phyloP scores from a whole-genome alignment of 1,140 invertebrate genomes.

The Xylocopa sonorina region DNA sequence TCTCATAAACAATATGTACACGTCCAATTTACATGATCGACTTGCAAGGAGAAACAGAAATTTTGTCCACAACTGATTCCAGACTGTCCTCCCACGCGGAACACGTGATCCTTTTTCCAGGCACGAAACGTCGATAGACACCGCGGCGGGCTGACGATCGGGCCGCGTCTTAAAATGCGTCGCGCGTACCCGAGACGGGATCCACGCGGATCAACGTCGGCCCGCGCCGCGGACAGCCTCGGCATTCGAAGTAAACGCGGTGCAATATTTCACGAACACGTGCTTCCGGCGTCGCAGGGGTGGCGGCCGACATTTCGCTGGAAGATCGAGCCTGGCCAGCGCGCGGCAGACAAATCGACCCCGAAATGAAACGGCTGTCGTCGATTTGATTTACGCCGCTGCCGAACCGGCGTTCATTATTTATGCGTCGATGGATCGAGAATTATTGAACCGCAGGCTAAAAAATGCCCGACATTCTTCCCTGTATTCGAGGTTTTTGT shows the following conservation, averaged over 20 bases:
- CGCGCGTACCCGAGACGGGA: neutral
- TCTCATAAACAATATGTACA: no score
- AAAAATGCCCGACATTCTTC: conserved; percentile 48
- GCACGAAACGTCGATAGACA: conserved; percentile 10
- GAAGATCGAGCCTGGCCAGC: conserved; percentile 49
- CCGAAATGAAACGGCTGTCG: conserved; percentile 70
- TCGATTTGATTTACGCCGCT: conserved; percentile 67
- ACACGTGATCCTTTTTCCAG: conserved; percentile 7
- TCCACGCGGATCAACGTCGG: conserved; percentile 28
- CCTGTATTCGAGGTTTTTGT: neutral
- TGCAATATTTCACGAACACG: conserved; percentile 69
- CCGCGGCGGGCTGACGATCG: neutral
- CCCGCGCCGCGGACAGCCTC: conserved; percentile 52
- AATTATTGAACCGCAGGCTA: conserved; percentile 65
- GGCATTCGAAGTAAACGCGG: conserved; percentile 64
- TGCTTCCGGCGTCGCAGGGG: conserved; percentile 58
- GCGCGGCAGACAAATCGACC: conserved; percentile 68
- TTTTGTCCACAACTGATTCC: neutral
- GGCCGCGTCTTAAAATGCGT: conserved; percentile 29
- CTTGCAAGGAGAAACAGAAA: neutral
- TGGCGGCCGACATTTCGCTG: conserved; percentile 51
- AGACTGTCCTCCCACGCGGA: no score
- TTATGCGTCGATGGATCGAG: conserved; percentile 66
- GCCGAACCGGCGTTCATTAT: conserved; percentile 61
- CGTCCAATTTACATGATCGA: no score